Base-by-base conservation (phyloP, 1,140 invertebrate genomes). In the Nasonia longicornis region DNA sequence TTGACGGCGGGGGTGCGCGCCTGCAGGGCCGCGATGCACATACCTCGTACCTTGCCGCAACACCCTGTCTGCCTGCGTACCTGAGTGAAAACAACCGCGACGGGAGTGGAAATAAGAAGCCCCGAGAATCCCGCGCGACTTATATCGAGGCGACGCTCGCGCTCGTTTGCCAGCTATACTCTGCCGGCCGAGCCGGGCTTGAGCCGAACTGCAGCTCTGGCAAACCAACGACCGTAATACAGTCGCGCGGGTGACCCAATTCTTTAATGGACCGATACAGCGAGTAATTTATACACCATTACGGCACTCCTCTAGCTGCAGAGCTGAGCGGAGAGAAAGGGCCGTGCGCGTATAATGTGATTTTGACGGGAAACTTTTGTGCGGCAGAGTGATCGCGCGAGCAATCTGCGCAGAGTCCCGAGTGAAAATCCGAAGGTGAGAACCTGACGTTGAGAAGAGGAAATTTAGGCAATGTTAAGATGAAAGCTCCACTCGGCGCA, bases 251-350 rank as follows among this genome's bases (percentile, higher is more conserved):
- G 20, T 6, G 52, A 58, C 52, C 52, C 16, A 58, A 58, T 58
- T 58, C 52, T 58, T 58, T 58, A 58, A 58, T 58, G 52, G 52
- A 58, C 52, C 52, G 20, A 16, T 58, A 58, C 52, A 58, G 16
- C 52, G 52, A 58, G 52, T 58, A 58, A 58, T 58, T 58, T 58
- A 58, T 58, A 58, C 52, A 58, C 52, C 16, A 58, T 58, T 58
- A 58, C 16, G 20, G 52, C 52, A 58, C 52, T 58, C 20, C 3
- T 16, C 16, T 58, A 26, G 52, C 20, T n/a, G 52, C 26, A 14
- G 52, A 14, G 38, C 38, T 7, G 8, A 38, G 38, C 3, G 1
- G 52, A n/a, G 20, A 58, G 52, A 58, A 20, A 58, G 52, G n/a
- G 20, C 52, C 38, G 38, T 7, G 38, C 38, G 38, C 7, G 38